Percentiles rank a stretch among this genome's conserved stretches.
These are phyloP conservation scores for Saxidomus purpurata DNA, from an alignment of 1,140 invertebrate species.

Conservation along the genomic window DNA sequence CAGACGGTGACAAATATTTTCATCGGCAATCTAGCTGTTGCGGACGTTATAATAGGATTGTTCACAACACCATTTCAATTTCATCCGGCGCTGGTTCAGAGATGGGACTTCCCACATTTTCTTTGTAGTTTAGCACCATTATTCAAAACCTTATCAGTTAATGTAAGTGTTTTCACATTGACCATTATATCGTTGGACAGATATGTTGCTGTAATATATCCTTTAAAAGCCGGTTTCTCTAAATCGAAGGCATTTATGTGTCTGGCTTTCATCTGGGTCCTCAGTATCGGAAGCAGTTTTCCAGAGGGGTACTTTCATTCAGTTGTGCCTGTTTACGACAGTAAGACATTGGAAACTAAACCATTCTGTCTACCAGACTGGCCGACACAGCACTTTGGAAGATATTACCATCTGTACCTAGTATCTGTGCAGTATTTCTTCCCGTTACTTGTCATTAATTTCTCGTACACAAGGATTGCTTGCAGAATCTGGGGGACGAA, in stretches of 20 bases:
- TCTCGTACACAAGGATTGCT: constrained; percentile 92
- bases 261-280: constrained; percentile 82
- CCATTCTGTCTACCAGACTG: constrained; percentile 68
- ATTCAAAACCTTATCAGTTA: constrained; percentile 91
- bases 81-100: constrained; percentile 93
- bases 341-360: background rate
- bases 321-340: constrained; percentile 11
- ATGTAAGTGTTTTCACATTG: constrained; percentile 93
- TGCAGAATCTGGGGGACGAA: constrained; percentile 91
- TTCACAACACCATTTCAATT: constrained; percentile 91
- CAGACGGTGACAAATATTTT: constrained; percentile 94
- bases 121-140: constrained; percentile 95
- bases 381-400: constrained; percentile 71
- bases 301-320: constrained; percentile 73
- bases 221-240: constrained; percentile 87
- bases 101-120: constrained; percentile 93
- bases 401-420: constrained; percentile 83
- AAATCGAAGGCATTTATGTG: constrained; percentile 77
- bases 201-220: constrained; percentile 93
- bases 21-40: constrained; percentile 87
- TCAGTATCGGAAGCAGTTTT: constrained; percentile 77
- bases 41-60: constrained; percentile 83
- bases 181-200: constrained; percentile 93
- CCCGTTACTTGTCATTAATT: constrained; percentile 92
- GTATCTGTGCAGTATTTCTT: constrained; percentile 91